Evolutionary conservation across 2,113 vertebrate species (phyloP).

Genomic region (Fregata magnificens): DNA sequence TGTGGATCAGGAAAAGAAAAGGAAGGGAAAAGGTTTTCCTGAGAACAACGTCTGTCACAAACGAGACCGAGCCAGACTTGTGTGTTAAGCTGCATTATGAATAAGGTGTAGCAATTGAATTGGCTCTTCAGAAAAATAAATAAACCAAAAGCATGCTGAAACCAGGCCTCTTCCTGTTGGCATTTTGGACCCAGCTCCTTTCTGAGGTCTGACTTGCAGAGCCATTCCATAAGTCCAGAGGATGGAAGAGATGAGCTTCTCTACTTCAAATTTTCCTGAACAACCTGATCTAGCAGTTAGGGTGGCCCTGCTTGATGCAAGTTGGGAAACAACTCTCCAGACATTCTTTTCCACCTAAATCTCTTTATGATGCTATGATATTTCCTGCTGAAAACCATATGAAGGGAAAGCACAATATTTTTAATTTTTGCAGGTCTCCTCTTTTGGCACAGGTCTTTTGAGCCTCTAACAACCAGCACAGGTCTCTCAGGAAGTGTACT

Average conservation of each 20-base stretch:
- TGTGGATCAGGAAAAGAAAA: not conserved
- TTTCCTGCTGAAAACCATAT: not conserved
- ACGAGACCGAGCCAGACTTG: not conserved
- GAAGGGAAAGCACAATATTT: not conserved
- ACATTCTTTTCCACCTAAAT: not conserved
- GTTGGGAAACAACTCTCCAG: not conserved
- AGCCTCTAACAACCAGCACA: not conserved
- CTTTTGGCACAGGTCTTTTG: not conserved
- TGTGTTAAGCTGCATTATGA: not conserved
- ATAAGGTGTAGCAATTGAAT: not conserved
- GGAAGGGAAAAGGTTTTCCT: not conserved
- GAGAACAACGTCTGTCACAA: not conserved
- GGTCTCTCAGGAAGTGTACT: not conserved
- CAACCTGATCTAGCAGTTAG: not conserved
- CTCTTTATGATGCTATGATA: not conserved
- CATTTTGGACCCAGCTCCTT: not conserved
- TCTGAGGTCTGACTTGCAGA: not conserved
- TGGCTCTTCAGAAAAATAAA: not conserved
- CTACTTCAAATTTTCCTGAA: not conserved
- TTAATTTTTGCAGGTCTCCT: not conserved
- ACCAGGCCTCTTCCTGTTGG: not conserved
- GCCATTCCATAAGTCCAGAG: not conserved
- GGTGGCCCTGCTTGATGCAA: not conserved
- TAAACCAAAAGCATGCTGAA: not conserved
- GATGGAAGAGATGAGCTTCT: not conserved